Conservation (phyloP, 2,888 invertebrate species). For the Cheilosia scutellata region DNA sequence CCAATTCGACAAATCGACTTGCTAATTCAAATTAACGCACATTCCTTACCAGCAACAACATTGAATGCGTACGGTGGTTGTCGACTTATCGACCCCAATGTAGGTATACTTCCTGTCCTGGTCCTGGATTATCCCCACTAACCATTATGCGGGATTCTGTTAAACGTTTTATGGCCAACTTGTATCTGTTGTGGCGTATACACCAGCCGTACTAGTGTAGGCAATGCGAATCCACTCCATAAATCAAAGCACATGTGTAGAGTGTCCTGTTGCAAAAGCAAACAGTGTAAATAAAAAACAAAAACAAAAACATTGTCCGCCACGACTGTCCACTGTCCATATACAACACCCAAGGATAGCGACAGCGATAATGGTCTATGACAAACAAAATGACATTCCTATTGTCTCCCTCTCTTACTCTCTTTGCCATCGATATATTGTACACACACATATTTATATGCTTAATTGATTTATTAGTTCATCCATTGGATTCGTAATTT, state of each 20-base stretch:
- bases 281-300: constrained; percentile 26
- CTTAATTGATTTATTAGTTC: constrained; percentile 73
- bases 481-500: constrained; percentile 72
- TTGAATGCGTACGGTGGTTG: too few species aligned
- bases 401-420: constrained; percentile 42
- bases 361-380: constrained; percentile 68
- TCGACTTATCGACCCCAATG: background rate
- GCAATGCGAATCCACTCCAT: constrained; percentile 39
- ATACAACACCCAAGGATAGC: constrained; percentile 44
- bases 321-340: background rate
- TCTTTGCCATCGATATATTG: background rate
- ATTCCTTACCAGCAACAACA: background rate
- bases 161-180: constrained; percentile 27
- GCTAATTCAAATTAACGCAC: too few species aligned
- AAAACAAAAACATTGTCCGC: constrained; percentile 14
- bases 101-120: background rate
- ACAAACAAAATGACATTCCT: constrained; percentile 71
- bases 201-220: background rate
- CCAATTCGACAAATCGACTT: too few species aligned
- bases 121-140: background rate
- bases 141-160: background rate
- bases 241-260: constrained; percentile 55
- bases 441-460: constrained; percentile 17
- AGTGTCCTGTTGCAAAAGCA: constrained; percentile 43
- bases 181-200: constrained; percentile 24